Conservation (phyloP, 2,888 invertebrate species). For the Tetrapedia diversipes region DNA sequence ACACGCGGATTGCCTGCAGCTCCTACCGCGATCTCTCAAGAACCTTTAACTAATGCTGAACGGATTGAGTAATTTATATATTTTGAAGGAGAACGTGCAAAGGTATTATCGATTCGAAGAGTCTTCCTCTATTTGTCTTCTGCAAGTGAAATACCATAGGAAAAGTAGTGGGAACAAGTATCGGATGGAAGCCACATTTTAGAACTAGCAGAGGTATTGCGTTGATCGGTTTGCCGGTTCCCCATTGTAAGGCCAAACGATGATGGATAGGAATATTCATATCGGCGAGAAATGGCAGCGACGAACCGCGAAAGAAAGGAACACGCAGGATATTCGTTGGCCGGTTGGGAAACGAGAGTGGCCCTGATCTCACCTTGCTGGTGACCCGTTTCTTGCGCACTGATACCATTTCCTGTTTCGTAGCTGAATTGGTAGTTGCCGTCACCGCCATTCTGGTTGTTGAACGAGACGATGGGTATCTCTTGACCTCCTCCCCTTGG, state of each 20-base stretch:
- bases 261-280: slow-evolving; percentile 60
- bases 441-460: slow-evolving; percentile 76
- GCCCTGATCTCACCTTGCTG: slow-evolving; percentile 71
- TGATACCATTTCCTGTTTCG: slow-evolving; percentile 79
- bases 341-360: slow-evolving; percentile 52
- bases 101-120: not conserved
- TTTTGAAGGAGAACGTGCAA: not conserved
- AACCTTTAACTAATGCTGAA: not conserved
- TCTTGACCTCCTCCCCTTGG: slow-evolving; percentile 69
- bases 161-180: not conserved
- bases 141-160: not conserved
- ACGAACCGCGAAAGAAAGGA: slow-evolving; percentile 55
- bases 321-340: slow-evolving; percentile 34
- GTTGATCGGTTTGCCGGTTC: slow-evolving; percentile 27
- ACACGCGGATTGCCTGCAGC: not conserved
- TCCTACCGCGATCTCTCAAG: not conserved
- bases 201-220: slow-evolving; percentile 25
- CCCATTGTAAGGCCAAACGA: slow-evolving; percentile 48
- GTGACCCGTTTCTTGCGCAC: slow-evolving; percentile 77
- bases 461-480: slow-evolving; percentile 76
- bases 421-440: slow-evolving; percentile 79
- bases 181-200: slow-evolving; percentile 24
- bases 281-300: slow-evolving; percentile 49
- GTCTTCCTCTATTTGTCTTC: not conserved
- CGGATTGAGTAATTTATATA: not conserved